Base-by-base conservation (phyloP, 2,888 invertebrate species). In the Erebia aethiops region DNA sequence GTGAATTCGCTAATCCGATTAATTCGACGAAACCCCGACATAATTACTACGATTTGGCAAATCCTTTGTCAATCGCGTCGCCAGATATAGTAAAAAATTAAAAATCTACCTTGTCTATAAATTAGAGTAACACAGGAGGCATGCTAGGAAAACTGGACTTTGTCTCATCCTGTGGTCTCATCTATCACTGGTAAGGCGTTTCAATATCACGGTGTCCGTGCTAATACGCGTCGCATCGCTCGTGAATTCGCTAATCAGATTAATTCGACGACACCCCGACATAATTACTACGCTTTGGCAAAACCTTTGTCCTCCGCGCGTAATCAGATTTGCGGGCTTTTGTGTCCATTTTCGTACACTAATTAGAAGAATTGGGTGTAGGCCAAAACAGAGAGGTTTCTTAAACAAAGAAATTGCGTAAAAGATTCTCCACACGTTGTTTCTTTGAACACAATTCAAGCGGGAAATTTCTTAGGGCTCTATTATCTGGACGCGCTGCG, bases 221-320 rank as follows among this genome's bases (percentile, higher is more conserved):
- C 52, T 52, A 65, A 73, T 70, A 71, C 49, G 69, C 69, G 67
- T 62, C 69, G 21, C 16, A 62, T 66, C 64, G 63, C 67, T 67
- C 63, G 70, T 61, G 71, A 67, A 71, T 67, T 46, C 70, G 70
- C 72, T 75, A 76, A 77, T 77, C 73, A 62, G 70, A 75, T 77
- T 77, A 74, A 75, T 75, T 73, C 72, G 71, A 70, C 66, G 67
- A 65, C 69, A 70, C 73, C 70, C 67, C 71, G 58, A 74, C 73
- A 73, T 75, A 73, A 77, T 75, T 76, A 76, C 70, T 67, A 35
- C 62, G 70, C 72, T 72, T 71, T 71, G 72, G 69, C 67, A 71
- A 75, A 74, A 69, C 75, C 75, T 71, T 72, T 70, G 70, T 68
- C 65, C 69, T 60, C 57, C 52, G 43, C 58, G 56, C 63, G 57